Conservation (phyloP, 2,113 vertebrate genomes). For the Erpornis zantholeuca region DNA sequence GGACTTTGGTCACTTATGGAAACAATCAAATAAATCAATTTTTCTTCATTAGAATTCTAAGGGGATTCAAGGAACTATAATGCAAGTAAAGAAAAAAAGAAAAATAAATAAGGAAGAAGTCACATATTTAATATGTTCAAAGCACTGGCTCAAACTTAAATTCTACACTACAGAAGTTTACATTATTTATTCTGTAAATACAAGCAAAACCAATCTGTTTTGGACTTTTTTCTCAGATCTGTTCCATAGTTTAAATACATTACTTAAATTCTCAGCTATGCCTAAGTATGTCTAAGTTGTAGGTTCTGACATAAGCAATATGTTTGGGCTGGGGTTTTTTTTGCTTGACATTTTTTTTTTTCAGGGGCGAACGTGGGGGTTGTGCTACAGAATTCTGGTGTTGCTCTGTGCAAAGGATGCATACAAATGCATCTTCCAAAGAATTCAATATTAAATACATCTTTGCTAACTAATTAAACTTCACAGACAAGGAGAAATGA, state of each 20-base stretch:
- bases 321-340: background rate
- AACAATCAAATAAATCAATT: background rate
- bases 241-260: background rate
- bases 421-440: background rate
- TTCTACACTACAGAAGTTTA: background rate
- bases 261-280: background rate
- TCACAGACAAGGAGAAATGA: background rate
- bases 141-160: background rate
- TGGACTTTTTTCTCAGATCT: background rate
- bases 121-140: background rate
- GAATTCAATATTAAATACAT: background rate
- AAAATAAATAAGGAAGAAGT: background rate
- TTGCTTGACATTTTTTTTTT: background rate
- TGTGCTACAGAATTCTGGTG: background rate
- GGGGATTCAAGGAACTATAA: background rate
- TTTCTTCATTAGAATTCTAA: background rate
- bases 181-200: background rate
- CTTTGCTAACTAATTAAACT: background rate
- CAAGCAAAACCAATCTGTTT: background rate
- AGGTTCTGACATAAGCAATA: background rate
- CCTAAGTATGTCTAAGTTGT: background rate
- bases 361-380: too few relatives aligned
- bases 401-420: background rate
- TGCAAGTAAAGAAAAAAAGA: background rate
- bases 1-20: background rate